These are phyloP conservation scores for Trichogramma pretiosum DNA, from an alignment of 1,140 invertebrate species.

Conservation along the genomic window DNA sequence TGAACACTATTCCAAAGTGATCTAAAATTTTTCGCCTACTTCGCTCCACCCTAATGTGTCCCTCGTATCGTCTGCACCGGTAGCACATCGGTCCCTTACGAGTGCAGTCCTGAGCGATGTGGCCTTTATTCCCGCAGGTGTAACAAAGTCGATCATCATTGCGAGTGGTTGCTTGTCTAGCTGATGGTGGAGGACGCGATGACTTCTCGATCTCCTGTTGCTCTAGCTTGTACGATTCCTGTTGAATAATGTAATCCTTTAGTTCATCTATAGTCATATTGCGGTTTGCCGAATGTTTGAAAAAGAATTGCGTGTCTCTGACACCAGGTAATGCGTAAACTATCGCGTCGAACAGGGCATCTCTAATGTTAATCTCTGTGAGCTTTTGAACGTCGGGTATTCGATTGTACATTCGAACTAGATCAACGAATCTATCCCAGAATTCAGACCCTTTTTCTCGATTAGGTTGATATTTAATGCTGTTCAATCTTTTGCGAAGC, in stretches of 20 bases:
- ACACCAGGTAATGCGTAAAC: not conserved
- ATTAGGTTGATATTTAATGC: slow-evolving; percentile 5
- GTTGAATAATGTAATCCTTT: slow-evolving; percentile 8
- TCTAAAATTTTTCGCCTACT: too few species aligned
- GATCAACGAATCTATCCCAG: slow-evolving; percentile 14
- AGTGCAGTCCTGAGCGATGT: not conserved
- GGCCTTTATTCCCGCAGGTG: not conserved
- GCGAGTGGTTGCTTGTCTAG: not conserved
- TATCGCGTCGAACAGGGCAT: slow-evolving; percentile 7
- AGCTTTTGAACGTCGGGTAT: not conserved
- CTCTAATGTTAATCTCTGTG: slow-evolving; percentile 6
- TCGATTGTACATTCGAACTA: slow-evolving; percentile 13
- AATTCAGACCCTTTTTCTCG: slow-evolving; percentile 11
- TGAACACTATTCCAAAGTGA: too few species aligned
- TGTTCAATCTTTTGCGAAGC: slow-evolving; percentile 12
- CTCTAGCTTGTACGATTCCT: too few species aligned
- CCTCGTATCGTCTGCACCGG: not conserved
- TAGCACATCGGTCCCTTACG: not conserved
- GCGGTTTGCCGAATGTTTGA: slow-evolving; percentile 3
- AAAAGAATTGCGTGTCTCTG: slow-evolving; percentile 1
- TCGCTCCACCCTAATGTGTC: not conserved
- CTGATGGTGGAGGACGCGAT: not conserved
- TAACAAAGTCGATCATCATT: not conserved
- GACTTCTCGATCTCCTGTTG: too few species aligned
- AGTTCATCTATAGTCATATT: slow-evolving; percentile 2